phyloP scores from a whole-genome alignment of 2,797 vertebrate genomes.

The Labroides dimidiatus region DNA sequence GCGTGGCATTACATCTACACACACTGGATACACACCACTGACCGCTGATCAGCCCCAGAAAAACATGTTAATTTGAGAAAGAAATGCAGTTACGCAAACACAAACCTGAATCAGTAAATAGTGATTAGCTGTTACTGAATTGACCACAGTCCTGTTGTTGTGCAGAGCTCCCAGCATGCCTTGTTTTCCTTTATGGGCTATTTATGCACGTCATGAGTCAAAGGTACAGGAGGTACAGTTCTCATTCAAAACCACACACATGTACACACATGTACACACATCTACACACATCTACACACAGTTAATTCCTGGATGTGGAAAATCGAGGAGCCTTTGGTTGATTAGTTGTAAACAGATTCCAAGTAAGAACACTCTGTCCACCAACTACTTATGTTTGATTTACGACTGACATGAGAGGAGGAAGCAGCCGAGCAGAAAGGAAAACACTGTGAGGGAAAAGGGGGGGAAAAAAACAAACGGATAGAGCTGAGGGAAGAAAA shows the following conservation, averaged over 20 bases:
- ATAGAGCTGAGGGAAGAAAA: constrained; percentile 5
- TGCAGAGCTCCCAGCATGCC: constrained; percentile 23
- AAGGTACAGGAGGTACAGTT: constrained; percentile 46
- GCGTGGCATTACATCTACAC: neutral
- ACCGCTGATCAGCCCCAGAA: constrained; percentile 1
- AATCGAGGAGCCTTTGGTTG: constrained; percentile 36
- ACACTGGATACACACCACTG: neutral
- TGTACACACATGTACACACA: constrained; percentile 7
- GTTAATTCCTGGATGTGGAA: constrained; percentile 8
- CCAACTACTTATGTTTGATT: constrained; percentile 58
- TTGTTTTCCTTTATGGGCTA: constrained; percentile 29
- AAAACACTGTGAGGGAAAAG: constrained; percentile 38
- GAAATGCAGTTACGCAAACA: constrained; percentile 18
- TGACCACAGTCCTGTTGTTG: constrained; percentile 22
- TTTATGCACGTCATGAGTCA: constrained; percentile 47
- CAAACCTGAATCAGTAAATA: constrained; percentile 39
- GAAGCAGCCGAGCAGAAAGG: constrained; percentile 45
- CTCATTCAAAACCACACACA: constrained; percentile 18
- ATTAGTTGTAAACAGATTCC: constrained; percentile 43
- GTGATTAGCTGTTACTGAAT: constrained; percentile 31
- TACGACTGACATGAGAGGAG: constrained; percentile 51
- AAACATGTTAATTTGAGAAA: constrained; percentile 33
- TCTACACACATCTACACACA: constrained; percentile 4
- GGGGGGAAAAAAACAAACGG: neutral
- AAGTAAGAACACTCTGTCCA: constrained; percentile 35